Conservation (phyloP, 2,888 invertebrate genomes). For the Cheilosia variabilis region DNA sequence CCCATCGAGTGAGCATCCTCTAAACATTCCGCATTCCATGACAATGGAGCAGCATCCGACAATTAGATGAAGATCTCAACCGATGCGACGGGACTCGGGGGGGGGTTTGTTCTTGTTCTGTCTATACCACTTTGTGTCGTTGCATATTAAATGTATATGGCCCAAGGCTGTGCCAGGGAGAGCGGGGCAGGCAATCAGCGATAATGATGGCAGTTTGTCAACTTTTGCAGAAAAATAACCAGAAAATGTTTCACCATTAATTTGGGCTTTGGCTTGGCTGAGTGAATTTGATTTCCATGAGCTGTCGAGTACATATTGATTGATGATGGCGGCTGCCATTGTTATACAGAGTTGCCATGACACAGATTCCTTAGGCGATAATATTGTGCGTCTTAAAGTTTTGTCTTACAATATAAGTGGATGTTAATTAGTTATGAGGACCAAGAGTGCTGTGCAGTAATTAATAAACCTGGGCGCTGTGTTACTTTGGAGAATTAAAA, state of each 20-base stretch:
- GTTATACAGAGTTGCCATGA: neutral
- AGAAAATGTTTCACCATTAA: slow-evolving; percentile 9
- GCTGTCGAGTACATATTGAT: slow-evolving; percentile 9
- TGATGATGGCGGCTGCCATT: neutral
- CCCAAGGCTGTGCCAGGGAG: slow-evolving; percentile 46
- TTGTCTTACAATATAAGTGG: neutral
- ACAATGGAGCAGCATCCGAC: slow-evolving; percentile 53
- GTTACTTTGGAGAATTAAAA: too few species aligned
- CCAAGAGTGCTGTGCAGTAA: too few species aligned
- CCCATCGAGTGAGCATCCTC: slow-evolving; percentile 21
- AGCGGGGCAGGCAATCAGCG: slow-evolving; percentile 34
- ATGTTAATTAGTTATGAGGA: neutral
- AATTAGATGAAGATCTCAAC: slow-evolving; percentile 60
- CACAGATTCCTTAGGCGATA: slow-evolving; percentile 5
- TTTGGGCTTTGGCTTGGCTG: neutral
- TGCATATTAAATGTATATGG: slow-evolving; percentile 50
- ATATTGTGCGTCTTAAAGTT: neutral
- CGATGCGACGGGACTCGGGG: slow-evolving; percentile 12
- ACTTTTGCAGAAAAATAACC: slow-evolving; percentile 14
- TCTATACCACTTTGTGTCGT: slow-evolving; percentile 22
- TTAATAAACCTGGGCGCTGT: too few species aligned
- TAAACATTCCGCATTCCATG: slow-evolving; percentile 36
- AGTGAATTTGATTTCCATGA: neutral
- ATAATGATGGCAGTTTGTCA: slow-evolving; percentile 44
- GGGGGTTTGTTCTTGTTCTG: slow-evolving; percentile 7